Conservation (phyloP, 2,797 vertebrate genomes). For the Peromyscus melanophrys region DNA sequence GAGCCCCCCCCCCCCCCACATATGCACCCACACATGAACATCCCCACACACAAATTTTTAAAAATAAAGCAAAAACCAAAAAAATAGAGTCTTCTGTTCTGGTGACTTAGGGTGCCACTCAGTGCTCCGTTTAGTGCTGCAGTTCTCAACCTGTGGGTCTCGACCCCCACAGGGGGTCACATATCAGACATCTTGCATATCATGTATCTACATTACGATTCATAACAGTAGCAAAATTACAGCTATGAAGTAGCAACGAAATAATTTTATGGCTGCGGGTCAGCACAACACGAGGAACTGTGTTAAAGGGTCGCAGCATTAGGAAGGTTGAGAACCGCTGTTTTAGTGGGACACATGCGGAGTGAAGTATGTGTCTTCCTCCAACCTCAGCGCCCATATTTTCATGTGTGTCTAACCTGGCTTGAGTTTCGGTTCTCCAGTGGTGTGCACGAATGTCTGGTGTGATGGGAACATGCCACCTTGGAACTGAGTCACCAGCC, state of each 20-base stretch:
- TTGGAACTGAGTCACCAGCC: neutral
- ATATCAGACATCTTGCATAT: neutral
- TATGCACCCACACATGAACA: neutral
- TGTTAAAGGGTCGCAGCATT: neutral
- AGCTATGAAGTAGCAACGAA: neutral
- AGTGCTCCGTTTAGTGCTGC: neutral
- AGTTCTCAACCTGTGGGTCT: neutral
- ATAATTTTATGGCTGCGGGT: neutral
- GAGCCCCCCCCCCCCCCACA: no score
- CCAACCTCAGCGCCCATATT: neutral
- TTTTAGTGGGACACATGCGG: no score
- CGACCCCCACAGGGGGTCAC: neutral
- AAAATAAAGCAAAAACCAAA: neutral
- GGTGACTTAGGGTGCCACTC: fast-evolving
- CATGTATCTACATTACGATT: neutral
- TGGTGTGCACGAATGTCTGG: neutral
- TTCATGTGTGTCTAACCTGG: neutral
- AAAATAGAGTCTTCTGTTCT: neutral
- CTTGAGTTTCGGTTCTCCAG: neutral
- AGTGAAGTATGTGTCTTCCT: neutral
- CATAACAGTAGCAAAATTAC: neutral
- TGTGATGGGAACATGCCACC: neutral
- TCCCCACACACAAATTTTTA: neutral
- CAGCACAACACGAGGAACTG: neutral
- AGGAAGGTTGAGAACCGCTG: neutral